Evolutionary conservation across 2,797 vertebrate species (phyloP).

Genomic region (Adelosebastes latens): DNA sequence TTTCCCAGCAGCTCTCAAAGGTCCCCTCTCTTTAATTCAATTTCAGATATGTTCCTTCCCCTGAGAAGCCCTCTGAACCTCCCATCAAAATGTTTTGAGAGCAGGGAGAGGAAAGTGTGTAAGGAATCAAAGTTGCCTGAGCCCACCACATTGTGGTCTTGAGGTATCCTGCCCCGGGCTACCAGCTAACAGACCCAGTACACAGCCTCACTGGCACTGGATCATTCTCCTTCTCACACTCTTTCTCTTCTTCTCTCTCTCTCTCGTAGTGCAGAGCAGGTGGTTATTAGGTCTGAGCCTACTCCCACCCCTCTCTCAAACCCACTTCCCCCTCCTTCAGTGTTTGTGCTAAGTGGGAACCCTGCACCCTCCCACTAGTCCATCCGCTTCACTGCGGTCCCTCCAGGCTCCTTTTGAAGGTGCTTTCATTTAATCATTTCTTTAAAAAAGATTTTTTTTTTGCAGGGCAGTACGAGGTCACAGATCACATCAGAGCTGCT

Average conservation of each 20-base stretch:
- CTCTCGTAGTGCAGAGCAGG: conserved; percentile 39
- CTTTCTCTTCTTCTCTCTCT: conserved; percentile 6
- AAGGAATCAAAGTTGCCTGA: conserved; percentile 35
- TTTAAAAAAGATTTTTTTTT: conserved; percentile 79
- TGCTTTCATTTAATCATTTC: conserved; percentile 89
- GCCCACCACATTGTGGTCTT: conserved; percentile 1
- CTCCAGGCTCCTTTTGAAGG: conserved; percentile 83
- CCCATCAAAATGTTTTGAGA: conserved; percentile 36
- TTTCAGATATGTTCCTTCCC: conserved; percentile 46
- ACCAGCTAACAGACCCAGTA: conserved; percentile 10
- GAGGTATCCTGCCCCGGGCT: conserved; percentile 12
- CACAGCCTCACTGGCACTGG: conserved; percentile 16
- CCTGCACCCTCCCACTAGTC: conserved; percentile 74
- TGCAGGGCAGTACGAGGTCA: conserved; percentile 79
- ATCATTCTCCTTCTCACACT: conserved; percentile 12
- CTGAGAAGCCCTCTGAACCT: conserved; percentile 39
- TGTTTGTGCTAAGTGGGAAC: conserved; percentile 77
- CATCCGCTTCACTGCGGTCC: conserved; percentile 63
- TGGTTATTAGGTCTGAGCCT: conserved; percentile 66
- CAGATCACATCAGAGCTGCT: conserved; percentile 90
- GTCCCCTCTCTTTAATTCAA: conserved; percentile 49
- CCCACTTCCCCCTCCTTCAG: conserved; percentile 55
- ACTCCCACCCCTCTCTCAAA: conserved; percentile 56
- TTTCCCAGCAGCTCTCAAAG: conserved; percentile 42
- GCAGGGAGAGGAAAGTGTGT: conserved; percentile 8